Evolutionary conservation across 2,888 invertebrate genomes (phyloP), one percentile per base, ranked within the genome.

Genomic region (Hirtodrosophila histrioides): DNA sequence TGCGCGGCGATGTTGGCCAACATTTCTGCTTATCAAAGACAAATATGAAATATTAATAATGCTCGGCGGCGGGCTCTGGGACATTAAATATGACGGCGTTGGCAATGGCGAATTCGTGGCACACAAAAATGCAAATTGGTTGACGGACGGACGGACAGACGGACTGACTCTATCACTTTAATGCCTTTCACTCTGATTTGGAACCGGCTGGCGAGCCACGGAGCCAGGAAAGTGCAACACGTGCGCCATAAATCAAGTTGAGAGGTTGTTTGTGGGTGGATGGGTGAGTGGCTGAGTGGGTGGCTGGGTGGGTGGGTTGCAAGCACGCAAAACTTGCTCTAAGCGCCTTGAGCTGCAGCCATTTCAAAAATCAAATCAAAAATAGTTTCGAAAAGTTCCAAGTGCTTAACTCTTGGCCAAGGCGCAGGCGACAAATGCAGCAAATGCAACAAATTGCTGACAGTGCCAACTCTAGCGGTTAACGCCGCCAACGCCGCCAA

Each of bases 391-490:
- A 44, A 65, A 86, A 83, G 64, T 86, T 81, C 63, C 85, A 84
- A 86, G 85, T 77, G 85, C 88, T 81, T 86, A 86, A 74, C 81
- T 80, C 68, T 69, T 82, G 69, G 69, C 69, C 75, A 48, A 62
- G 56, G 60, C 69, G 43, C 39, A 23, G 49, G 63, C 86, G 81
- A 84, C 84, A 88, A 88, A 78, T 88, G 88, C 88, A 87, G 79
- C 85, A 86, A 86, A 88, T 88, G 88, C 88, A 87, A 82, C 85
- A 86, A 86, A 88, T 88, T 86, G 77, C 82, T 69, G 71, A 39
- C 69, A 43, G 54, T 46, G 54, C 57, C 68, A 70, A 43, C 35
- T 29, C 31, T 23, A 9, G 43, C 37, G 54, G 62, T 45, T 36
- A 31, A 37, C 55, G 55, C 35, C 43, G 17, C 56, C 55, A 43